Conservation (phyloP, 2,888 invertebrate genomes). For the Melinaea marsaeus region DNA sequence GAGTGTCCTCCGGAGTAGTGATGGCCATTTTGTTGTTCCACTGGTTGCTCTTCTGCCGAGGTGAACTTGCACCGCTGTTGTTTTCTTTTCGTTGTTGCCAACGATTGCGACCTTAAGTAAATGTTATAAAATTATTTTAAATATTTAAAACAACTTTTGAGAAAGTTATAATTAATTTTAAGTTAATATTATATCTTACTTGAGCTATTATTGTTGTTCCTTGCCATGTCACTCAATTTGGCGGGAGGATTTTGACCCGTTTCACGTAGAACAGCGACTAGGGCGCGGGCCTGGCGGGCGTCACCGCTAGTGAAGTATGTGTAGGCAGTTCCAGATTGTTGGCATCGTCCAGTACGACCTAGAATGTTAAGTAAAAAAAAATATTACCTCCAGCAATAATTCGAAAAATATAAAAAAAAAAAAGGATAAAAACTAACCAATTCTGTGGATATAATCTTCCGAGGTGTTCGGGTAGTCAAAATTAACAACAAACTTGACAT, state of each 20-base stretch:
- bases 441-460: constrained; percentile 98
- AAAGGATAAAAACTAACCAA: constrained; percentile 74
- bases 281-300: constrained; percentile 92
- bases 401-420: neutral
- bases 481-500: constrained; percentile 98
- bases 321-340: constrained; percentile 96
- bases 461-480: constrained; percentile 98
- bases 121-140: constrained; percentile 8
- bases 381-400: neutral
- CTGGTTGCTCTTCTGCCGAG: constrained; percentile 73
- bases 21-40: constrained; percentile 74
- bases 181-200: constrained; percentile 41
- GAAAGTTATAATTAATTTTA: neutral
- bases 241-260: constrained; percentile 93
- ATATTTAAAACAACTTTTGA: constrained; percentile 8
- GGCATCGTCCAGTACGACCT: constrained; percentile 93
- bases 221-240: constrained; percentile 86
- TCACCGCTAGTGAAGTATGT: constrained; percentile 97
- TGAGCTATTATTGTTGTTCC: constrained; percentile 72
- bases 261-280: constrained; percentile 94
- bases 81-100: constrained; percentile 81
- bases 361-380: neutral
- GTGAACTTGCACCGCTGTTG: constrained; percentile 70
- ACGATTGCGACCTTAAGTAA: constrained; percentile 70
- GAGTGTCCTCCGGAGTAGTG: constrained; percentile 50